phyloP scores from a whole-genome alignment of 1,140 invertebrate species.

The Meloidogyne floridensis region DNA sequence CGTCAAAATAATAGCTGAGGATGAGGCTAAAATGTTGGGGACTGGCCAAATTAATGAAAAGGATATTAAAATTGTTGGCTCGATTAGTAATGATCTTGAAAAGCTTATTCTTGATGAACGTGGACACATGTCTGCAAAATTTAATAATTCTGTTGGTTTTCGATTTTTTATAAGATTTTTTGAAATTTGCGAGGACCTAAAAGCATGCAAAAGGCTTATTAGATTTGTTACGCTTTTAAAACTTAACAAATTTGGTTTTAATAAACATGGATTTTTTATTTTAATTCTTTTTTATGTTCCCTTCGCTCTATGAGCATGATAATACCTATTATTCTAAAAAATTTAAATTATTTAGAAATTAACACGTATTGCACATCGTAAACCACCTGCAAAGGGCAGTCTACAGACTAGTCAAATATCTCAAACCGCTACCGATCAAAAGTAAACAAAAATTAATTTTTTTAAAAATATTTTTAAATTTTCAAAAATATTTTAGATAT shows the following conservation, averaged over 20 bases:
- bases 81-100: slow-evolving; percentile 65
- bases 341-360: slow-evolving; percentile 55
- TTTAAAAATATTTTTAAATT: neutral
- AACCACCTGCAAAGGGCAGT: slow-evolving; percentile 63
- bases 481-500: slow-evolving; percentile 37
- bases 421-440: slow-evolving; percentile 65
- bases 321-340: neutral
- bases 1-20: slow-evolving; percentile 65
- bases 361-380: slow-evolving; percentile 63
- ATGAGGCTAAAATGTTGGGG: slow-evolving; percentile 57
- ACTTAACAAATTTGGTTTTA: no score
- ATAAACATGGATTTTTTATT: no score
- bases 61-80: slow-evolving; percentile 62
- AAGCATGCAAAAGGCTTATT: no score
- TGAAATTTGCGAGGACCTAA: neutral
- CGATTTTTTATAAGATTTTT: neutral
- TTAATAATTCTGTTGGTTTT: slow-evolving; percentile 62
- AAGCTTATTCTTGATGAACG: slow-evolving; percentile 64
- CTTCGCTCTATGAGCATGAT: neutral
- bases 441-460: slow-evolving; percentile 24
- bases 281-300: neutral
- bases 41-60: slow-evolving; percentile 55
- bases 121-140: slow-evolving; percentile 62
- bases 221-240: no score
- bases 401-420: slow-evolving; percentile 32